These are phyloP conservation scores for Amphiprion ocellaris DNA, from an alignment of 2,113 vertebrate genomes.

Conservation along the genomic window DNA sequence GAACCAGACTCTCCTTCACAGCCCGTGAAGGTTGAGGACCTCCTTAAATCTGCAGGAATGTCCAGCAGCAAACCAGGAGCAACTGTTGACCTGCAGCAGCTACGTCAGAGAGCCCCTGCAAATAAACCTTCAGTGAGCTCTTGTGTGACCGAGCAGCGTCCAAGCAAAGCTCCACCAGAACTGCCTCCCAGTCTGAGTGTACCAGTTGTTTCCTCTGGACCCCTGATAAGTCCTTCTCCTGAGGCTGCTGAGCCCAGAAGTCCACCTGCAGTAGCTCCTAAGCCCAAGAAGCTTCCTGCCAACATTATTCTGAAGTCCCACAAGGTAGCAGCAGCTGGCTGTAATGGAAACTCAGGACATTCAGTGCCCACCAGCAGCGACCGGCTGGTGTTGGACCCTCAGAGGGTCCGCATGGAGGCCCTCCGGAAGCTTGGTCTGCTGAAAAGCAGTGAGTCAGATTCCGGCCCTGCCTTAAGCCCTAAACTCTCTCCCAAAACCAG, in stretches of 20 bases:
- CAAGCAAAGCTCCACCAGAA: conserved; percentile 12
- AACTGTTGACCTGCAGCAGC: conserved; percentile 39
- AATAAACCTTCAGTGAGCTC: conserved; percentile 49
- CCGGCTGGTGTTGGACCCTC: conserved; percentile 51
- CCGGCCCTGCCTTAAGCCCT: conserved; percentile 50
- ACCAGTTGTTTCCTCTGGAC: conserved; percentile 1
- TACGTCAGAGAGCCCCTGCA: conserved; percentile 57
- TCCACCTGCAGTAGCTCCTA: conserved; percentile 88
- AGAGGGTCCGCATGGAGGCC: conserved; percentile 87
- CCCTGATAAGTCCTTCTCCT: neutral
- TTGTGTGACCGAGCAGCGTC: conserved; percentile 10
- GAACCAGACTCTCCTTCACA: conserved; percentile 26
- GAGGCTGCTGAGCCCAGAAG: conserved; percentile 72
- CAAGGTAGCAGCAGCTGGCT: conserved; percentile 53
- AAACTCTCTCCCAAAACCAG: conserved; percentile 51
- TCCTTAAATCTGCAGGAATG: neutral
- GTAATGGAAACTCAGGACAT: conserved; percentile 25
- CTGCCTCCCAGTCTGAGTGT: neutral
- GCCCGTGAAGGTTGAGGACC: conserved; percentile 5
- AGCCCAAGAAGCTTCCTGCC: conserved; percentile 90
- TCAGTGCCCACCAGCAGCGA: conserved; percentile 36
- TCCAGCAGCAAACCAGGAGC: conserved; percentile 6
- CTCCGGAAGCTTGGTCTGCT: conserved; percentile 91
- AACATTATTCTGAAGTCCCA: conserved; percentile 91
- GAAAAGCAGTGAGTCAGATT: conserved; percentile 70